These are phyloP conservation scores for Bryconaethiops microstoma DNA, from an alignment of 2,797 vertebrate genomes.

Conservation along the genomic window DNA sequence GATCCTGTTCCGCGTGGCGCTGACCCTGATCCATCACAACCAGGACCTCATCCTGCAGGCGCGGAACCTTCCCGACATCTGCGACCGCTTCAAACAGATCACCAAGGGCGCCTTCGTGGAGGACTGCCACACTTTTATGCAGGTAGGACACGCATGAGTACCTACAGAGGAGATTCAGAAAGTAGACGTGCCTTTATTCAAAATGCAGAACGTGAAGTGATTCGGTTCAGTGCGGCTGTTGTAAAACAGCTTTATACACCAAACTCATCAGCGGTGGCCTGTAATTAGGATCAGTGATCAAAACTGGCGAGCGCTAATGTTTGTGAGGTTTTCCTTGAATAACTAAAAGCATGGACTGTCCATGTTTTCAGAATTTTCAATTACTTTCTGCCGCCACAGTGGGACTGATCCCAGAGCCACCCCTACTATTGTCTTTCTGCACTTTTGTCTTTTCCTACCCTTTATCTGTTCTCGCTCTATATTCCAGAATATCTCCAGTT, in stretches of 20 bases:
- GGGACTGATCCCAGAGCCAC: too few relatives aligned
- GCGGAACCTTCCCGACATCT: constrained; percentile 85
- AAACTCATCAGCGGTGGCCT: too few relatives aligned
- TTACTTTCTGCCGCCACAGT: too few relatives aligned
- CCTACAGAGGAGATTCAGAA: too few relatives aligned
- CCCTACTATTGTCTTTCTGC: too few relatives aligned
- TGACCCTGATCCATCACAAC: constrained; percentile 90
- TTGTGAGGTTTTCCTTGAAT: too few relatives aligned
- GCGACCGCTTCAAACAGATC: constrained; percentile 90
- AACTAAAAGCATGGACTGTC: too few relatives aligned
- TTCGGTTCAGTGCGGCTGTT: too few relatives aligned
- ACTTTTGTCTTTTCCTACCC: not conserved
- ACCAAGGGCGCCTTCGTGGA: constrained; percentile 85
- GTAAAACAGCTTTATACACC: too few relatives aligned
- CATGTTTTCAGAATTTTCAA: too few relatives aligned
- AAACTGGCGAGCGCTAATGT: not conserved
- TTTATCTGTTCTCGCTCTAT: not conserved
- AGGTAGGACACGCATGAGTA: constrained; percentile 73
- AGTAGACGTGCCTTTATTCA: too few relatives aligned
- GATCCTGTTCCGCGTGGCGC: constrained; percentile 92
- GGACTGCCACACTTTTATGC: constrained; percentile 93
- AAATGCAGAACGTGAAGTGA: too few relatives aligned
- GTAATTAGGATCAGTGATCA: not conserved
- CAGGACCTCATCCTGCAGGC: constrained; percentile 87
- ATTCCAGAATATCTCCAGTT: not conserved